Evolutionary conservation across 2,797 vertebrate species (phyloP).

Genomic region (Zalophus californianus): DNA sequence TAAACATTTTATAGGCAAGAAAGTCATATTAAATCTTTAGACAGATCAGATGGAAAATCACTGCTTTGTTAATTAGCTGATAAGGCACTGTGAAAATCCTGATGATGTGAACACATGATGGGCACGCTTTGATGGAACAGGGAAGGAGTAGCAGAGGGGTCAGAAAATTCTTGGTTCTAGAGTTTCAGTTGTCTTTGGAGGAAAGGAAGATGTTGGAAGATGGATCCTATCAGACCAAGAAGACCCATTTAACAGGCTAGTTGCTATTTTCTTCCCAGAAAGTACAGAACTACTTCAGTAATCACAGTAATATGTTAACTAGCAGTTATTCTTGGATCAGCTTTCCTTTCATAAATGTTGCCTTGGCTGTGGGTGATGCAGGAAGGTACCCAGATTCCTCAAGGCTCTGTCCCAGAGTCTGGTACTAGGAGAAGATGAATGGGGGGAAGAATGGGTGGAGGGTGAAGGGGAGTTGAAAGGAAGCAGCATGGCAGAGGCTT

Average conservation of each 20-base stretch:
- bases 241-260: neutral
- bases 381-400: neutral
- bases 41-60: neutral
- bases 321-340: neutral
- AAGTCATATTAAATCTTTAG: neutral
- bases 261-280: slow-evolving; percentile 23
- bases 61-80: slow-evolving; percentile 5
- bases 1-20: neutral
- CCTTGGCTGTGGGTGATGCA: neutral
- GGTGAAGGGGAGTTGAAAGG: neutral
- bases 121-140: neutral
- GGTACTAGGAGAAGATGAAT: neutral
- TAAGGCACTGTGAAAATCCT: neutral
- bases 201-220: neutral
- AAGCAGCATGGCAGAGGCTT: neutral
- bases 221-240: neutral
- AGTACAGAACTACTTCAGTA: neutral
- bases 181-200: neutral
- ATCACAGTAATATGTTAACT: neutral
- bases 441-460: neutral
- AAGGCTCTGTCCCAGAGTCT: neutral
- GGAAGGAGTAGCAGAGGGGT: neutral
- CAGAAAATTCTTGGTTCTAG: slow-evolving; percentile 8
- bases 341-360: neutral
- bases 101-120: neutral